phyloP scores from a whole-genome alignment of 2,113 vertebrate species.

The Tachycineta bicolor region DNA sequence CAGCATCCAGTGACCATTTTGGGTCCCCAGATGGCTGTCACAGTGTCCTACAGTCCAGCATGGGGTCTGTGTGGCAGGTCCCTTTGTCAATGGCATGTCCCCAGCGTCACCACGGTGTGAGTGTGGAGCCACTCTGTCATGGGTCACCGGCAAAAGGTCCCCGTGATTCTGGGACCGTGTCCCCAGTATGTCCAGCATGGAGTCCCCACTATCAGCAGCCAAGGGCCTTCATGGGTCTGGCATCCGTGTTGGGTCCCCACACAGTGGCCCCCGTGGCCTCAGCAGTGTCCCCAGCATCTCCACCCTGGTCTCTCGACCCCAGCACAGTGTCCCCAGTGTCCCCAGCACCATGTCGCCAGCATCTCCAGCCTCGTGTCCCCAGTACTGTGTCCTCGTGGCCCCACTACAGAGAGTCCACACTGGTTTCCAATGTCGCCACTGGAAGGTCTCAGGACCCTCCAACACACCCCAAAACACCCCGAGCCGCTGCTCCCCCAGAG shows the following conservation, averaged over 20 bases:
- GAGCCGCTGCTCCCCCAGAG: fast-evolving
- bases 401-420: fast-evolving
- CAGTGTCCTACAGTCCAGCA: no score
- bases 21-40: no score
- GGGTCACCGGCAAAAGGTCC: neutral
- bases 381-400: neutral
- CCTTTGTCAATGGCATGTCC: neutral
- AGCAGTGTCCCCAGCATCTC: neutral
- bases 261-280: neutral
- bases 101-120: fast-evolving
- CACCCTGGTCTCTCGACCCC: neutral
- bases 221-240: neutral
- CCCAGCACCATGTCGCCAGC: no score
- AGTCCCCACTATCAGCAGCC: neutral
- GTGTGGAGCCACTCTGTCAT: no score
- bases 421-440: fast-evolving
- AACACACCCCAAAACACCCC: neutral
- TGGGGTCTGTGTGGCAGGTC: neutral
- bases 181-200: fast-evolving
- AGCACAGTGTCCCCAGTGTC: neutral
- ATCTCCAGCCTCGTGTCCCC: neutral
- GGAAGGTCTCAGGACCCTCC: neutral
- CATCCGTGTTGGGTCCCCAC: no score
- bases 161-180: neutral
- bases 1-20: neutral